Conservation (phyloP, 2,113 vertebrate species). For the Gallinago paraguaiae region DNA sequence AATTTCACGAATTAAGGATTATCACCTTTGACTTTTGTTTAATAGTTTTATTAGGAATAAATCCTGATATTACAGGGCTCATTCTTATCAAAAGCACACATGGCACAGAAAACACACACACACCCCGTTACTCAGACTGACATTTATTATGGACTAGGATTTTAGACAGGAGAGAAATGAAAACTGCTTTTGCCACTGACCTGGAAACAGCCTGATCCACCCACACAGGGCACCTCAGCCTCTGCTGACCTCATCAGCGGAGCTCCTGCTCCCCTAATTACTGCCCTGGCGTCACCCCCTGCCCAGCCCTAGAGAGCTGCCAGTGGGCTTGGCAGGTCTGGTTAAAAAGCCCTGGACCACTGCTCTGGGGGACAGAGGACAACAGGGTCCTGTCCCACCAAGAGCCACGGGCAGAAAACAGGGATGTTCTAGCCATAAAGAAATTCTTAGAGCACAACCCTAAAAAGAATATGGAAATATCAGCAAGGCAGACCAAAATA, state of each 20-base stretch:
- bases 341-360: background rate
- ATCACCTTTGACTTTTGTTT: background rate
- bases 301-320: background rate
- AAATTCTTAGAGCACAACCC: background rate
- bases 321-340: background rate
- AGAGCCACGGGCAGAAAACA: background rate
- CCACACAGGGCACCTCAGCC: background rate
- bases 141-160: conserved; percentile 13
- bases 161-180: conserved; percentile 24
- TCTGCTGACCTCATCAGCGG: background rate
- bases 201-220: background rate
- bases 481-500: conserved; percentile 5
- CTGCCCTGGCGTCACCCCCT: background rate
- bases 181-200: background rate
- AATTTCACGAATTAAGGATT: background rate
- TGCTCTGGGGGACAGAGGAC: background rate
- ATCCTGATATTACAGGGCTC: background rate
- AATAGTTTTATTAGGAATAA: background rate
- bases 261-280: background rate
- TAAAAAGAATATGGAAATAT: background rate
- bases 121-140: background rate
- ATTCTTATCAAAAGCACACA: background rate
- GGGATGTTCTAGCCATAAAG: background rate
- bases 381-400: background rate
- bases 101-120: background rate